phyloP scores from a whole-genome alignment of 2,113 vertebrate species.

The Hippocampus guttulatus region DNA sequence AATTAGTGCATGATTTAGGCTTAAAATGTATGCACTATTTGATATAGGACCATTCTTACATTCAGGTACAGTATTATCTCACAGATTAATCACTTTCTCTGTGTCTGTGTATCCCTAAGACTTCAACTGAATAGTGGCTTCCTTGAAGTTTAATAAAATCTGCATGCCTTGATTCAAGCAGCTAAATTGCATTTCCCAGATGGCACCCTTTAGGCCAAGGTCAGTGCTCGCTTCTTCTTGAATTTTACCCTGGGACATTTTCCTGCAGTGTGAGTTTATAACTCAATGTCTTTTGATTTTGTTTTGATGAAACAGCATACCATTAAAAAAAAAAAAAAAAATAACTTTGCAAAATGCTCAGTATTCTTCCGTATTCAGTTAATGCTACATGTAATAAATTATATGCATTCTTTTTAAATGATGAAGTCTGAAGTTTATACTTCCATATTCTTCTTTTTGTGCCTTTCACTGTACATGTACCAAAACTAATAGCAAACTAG shows the following conservation, averaged over 20 bases:
- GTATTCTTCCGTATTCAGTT: too few species aligned
- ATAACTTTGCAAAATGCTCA: too few species aligned
- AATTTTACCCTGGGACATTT: constrained; percentile 9
- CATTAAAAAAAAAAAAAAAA: too few species aligned
- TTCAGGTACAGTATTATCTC: constrained; percentile 18
- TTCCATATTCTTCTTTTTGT: too few species aligned
- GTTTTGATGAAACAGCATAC: too few species aligned
- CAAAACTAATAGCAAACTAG: too few species aligned
- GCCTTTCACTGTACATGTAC: too few species aligned
- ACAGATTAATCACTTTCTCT: constrained; percentile 24
- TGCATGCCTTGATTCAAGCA: constrained; percentile 37
- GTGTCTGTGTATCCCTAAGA: constrained; percentile 2
- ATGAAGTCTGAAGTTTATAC: too few species aligned
- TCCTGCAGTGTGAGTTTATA: not conserved
- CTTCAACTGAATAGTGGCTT: constrained; percentile 20
- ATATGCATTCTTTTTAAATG: too few species aligned
- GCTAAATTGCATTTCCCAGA: constrained; percentile 48
- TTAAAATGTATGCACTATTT: constrained; percentile 37
- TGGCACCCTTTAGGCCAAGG: constrained; percentile 39
- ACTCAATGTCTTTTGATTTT: not conserved
- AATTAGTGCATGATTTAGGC: constrained; percentile 22
- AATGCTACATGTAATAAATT: too few species aligned
- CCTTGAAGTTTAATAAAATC: constrained; percentile 25
- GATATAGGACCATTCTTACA: constrained; percentile 9
- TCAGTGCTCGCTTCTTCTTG: constrained; percentile 22